phyloP scores from a whole-genome alignment of 2,797 vertebrate species.

The Spheniscus humboldti region DNA sequence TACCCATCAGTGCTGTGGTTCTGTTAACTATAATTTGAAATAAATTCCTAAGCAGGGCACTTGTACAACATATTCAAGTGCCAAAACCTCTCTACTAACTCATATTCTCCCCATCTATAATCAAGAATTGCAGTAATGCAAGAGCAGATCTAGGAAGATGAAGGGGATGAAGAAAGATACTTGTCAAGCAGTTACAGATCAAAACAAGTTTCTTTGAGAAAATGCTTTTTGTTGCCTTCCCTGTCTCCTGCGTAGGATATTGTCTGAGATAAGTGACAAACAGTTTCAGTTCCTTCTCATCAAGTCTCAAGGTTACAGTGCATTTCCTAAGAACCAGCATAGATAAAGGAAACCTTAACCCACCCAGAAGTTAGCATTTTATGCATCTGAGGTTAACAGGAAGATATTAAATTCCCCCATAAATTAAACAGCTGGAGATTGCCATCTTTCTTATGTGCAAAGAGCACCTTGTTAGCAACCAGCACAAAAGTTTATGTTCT shows the following conservation, averaged over 20 bases:
- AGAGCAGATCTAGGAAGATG: background rate
- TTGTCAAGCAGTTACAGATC: background rate
- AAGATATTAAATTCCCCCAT: background rate
- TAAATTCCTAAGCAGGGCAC: background rate
- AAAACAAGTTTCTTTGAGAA: background rate
- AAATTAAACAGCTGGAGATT: constrained; percentile 37
- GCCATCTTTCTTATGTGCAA: background rate
- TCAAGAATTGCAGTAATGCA: background rate
- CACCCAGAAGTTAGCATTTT: background rate
- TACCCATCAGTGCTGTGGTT: background rate
- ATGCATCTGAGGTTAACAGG: background rate
- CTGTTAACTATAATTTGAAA: background rate
- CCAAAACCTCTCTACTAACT: background rate
- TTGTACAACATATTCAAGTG: background rate
- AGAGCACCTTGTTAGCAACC: constrained; percentile 29
- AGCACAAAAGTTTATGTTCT: constrained; percentile 20
- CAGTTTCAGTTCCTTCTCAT: background rate
- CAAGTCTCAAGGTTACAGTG: background rate
- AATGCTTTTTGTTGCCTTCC: background rate
- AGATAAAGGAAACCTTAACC: background rate
- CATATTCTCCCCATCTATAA: background rate
- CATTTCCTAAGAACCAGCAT: background rate
- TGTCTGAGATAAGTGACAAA: background rate
- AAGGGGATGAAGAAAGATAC: background rate
- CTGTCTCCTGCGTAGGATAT: background rate